phyloP scores from a whole-genome alignment of 1,140 invertebrate genomes.

The Polypedilum vanderplanki region DNA sequence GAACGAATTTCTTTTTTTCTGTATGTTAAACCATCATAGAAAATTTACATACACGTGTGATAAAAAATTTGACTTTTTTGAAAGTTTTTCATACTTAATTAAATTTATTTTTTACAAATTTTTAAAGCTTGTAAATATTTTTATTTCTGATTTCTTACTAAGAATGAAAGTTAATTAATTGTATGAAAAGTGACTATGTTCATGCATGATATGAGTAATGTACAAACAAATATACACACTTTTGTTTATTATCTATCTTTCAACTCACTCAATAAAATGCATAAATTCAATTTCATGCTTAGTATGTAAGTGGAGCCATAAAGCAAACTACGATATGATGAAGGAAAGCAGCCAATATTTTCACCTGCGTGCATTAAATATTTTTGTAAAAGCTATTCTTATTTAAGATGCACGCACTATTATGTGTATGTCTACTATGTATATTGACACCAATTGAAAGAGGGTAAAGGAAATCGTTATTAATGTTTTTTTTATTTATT shows the following conservation, averaged over 20 bases:
- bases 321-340: background rate
- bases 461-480: background rate
- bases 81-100: too few species aligned
- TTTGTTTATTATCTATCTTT: constrained; percentile 1
- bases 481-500: background rate
- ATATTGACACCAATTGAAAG: background rate
- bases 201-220: too few species aligned
- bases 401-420: constrained; percentile 14
- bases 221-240: background rate
- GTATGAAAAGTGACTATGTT: too few species aligned
- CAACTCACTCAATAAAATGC: background rate
- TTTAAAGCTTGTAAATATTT: too few species aligned
- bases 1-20: too few species aligned
- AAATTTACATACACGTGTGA: too few species aligned
- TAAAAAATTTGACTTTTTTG: too few species aligned
- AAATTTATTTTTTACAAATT: too few species aligned
- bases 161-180: too few species aligned
- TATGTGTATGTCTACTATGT: background rate
- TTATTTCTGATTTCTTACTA: too few species aligned
- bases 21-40: too few species aligned
- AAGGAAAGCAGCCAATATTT: background rate
- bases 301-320: background rate
- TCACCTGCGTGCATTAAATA: background rate
- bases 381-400: too few species aligned
- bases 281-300: background rate